Evolutionary conservation across 2,797 vertebrate species (phyloP), one percentile per base, ranked within the genome.

Genomic region (Mormyrops attenuatus): DNA sequence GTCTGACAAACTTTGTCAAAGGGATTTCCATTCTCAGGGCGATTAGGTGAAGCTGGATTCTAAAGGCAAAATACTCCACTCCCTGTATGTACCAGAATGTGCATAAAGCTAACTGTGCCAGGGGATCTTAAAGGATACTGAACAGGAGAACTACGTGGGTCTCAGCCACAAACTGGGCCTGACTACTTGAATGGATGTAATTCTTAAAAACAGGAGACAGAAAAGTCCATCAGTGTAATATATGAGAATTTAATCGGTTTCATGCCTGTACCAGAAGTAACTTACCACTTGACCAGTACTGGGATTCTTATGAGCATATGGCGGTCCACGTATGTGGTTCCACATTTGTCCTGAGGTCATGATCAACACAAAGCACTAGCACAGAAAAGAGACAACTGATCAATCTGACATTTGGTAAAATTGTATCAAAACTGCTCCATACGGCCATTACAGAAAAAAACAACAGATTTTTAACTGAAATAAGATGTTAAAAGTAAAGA

Each of bases 341-440:
- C 98, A 99, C 98, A 99, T 99, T 93, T 99, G 98, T 88, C 98
- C 98, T 87, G 98, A 99, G 3, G 98, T 99, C 98, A 99, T 99
- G 91, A 98, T 97, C 93, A 99, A 95, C 88, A 98, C 97, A 93
- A 99, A 98, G 93, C 98, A 98, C 98, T 99, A 91, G 49, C n/a
- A 30, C 82, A 52, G 8, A 85, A 22, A 3, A 52, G 17, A 47
- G 2, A 30, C 1, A 50, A 26, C 47, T 85, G 3, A 85, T 85
- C 26, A 49, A 13, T 22, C n/a, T 50, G 22, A 26, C 82, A 50
- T 26, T 30, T 7, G 11, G n/a, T n/a, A 73, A 73, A 73, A 13
- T 0, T 80, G 73, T 17, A 41, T n/a, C 34, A 44, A 44, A 60
- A n/a, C 1, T 6, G 66, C 66, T 73, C 41, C 73, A 80, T 80